Conservation (phyloP, 2,888 invertebrate species). For the Polymixis flavicincta region DNA sequence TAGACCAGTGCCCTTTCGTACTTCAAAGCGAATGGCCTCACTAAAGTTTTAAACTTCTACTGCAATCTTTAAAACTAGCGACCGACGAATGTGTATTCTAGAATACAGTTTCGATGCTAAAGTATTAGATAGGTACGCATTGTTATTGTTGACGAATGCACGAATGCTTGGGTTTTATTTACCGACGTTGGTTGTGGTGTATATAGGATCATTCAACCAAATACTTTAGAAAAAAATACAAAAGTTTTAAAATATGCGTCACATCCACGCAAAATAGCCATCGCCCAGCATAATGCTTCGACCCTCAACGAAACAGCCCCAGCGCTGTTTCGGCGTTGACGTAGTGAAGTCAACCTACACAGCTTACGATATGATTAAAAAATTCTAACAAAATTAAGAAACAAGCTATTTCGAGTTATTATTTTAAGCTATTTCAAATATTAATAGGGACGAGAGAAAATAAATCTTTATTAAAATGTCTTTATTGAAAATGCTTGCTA, state of each 20-base stretch:
- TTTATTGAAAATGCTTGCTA: not conserved
- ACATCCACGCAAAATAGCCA: no score
- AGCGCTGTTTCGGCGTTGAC: no score
- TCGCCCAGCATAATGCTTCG: no score
- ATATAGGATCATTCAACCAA: not conserved
- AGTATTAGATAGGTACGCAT: not conserved
- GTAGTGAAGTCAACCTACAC: no score
- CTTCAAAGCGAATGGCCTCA: not conserved
- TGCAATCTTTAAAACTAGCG: not conserved
- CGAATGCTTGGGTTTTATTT: not conserved
- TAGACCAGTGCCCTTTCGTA: slow-evolving; percentile 9
- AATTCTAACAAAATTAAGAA: no score
- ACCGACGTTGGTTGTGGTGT: not conserved
- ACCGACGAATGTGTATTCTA: not conserved
- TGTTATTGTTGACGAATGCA: not conserved
- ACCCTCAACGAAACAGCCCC: no score
- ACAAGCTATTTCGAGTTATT: no score
- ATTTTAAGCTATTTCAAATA: not conserved
- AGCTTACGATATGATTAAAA: no score
- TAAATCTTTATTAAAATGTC: not conserved
- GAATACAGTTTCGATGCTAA: not conserved
- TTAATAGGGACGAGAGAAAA: not conserved
- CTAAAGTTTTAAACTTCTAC: not conserved
- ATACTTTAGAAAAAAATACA: not conserved
- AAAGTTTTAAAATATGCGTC: no score